A percentile compares a stretch with the other conserved stretches of the same genome.
phyloP scores from a whole-genome alignment of 1,140 invertebrate species.

The Grapholita molesta region DNA sequence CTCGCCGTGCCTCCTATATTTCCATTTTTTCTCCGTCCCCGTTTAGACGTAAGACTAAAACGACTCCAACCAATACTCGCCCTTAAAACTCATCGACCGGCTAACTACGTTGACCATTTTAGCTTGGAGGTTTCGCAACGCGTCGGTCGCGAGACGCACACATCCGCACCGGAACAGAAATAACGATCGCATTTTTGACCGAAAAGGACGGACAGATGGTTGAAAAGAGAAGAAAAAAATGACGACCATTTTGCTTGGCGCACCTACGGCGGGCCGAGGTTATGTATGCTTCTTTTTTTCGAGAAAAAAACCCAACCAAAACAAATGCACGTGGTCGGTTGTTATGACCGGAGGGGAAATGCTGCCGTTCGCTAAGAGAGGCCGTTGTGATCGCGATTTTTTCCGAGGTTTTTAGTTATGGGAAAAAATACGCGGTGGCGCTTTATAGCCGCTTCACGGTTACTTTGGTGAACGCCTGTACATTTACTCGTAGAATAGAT shows the following conservation, averaged over 20 bases:
- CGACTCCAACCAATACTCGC: conserved; percentile 27
- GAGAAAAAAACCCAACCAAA: conserved; percentile 75
- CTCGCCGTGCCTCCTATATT: conserved; percentile 75
- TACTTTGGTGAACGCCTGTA: too few species aligned
- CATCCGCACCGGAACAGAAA: conserved; percentile 75
- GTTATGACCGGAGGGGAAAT: conserved; percentile 72
- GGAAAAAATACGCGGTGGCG: conserved; percentile 65
- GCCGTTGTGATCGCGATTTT: conserved; percentile 66
- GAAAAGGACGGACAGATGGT: conserved; percentile 77
- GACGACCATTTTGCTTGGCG: conserved; percentile 76
- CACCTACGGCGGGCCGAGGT: conserved; percentile 67
- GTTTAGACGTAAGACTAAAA: conserved; percentile 68
- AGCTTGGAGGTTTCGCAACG: conserved; percentile 27
- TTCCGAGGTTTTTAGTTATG: conserved; percentile 63
- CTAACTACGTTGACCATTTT: conserved; percentile 23
- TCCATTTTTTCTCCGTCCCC: conserved; percentile 74
- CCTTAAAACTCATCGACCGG: conserved; percentile 14
- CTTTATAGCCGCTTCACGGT: conserved; percentile 34
- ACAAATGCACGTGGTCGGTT: conserved; percentile 76
- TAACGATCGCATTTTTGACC: conserved; percentile 78
- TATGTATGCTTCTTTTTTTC: conserved; percentile 76
- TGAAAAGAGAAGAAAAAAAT: conserved; percentile 78
- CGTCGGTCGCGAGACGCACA: conserved; percentile 61
- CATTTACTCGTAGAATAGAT: too few species aligned
- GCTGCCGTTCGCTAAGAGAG: conserved; percentile 68